Percentiles rank a stretch among this genome's conserved stretches.
Evolutionary conservation across 2,797 vertebrate species (phyloP).

Genomic region (Sebastes oblongus): DNA sequence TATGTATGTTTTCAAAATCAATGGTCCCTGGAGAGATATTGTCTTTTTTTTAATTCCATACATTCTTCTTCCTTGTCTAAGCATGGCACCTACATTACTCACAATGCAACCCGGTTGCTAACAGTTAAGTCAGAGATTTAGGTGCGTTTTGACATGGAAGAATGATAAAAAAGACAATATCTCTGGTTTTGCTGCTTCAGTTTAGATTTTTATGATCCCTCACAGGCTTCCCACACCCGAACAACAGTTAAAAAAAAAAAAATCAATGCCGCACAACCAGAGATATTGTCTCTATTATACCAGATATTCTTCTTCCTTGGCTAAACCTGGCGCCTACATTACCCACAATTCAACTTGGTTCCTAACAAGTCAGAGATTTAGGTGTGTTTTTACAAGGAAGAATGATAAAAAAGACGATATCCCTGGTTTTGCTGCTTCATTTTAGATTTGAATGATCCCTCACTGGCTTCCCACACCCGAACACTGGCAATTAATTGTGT

Average conservation of each 20-base stretch:
- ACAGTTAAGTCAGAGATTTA: background rate
- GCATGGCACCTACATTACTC: accelerated
- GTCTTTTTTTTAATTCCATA: background rate
- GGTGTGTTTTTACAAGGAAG: too few species aligned
- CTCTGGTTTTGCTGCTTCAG: background rate
- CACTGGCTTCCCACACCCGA: background rate
- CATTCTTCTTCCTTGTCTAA: background rate
- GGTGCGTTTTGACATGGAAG: background rate
- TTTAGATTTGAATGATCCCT: background rate
- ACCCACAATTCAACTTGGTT: too few species aligned
- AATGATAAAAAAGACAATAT: accelerated
- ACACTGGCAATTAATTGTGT: background rate
- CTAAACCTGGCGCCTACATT: accelerated
- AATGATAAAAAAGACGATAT: too few species aligned
- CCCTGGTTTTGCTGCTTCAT: background rate
- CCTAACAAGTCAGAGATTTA: too few species aligned
- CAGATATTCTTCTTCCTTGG: background rate
- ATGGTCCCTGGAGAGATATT: background rate
- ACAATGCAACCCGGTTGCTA: background rate
- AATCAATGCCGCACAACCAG: background rate
- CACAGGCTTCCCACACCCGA: accelerated
- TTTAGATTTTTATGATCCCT: background rate
- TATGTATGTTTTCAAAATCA: background rate
- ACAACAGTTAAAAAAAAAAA: background rate
- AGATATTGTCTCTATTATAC: background rate